These are phyloP conservation scores for Plemyria rubiginata DNA, from an alignment of 2,888 invertebrate genomes.

Conservation along the genomic window DNA sequence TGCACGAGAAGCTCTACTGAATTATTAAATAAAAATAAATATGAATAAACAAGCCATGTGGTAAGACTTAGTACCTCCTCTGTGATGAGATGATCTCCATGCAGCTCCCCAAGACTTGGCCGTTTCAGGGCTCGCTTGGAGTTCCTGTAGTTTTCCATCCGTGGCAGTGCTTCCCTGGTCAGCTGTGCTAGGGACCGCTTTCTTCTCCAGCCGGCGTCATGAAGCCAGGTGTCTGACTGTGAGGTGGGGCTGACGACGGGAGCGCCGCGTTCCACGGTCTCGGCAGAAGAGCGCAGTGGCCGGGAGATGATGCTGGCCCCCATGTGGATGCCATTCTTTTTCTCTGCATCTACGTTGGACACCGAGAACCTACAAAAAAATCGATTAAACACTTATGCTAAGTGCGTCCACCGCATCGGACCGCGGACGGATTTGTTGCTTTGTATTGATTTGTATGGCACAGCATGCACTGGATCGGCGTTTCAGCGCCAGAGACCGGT, in stretches of 20 bases:
- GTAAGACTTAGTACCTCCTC: constrained; percentile 62
- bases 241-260: constrained; percentile 44
- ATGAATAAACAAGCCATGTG: too few relatives aligned
- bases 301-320: constrained; percentile 76
- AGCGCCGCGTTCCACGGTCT: constrained; percentile 62
- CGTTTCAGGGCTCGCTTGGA: constrained; percentile 90
- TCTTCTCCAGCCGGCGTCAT: constrained; percentile 78
- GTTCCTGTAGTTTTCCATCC: constrained; percentile 93
- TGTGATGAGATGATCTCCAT: constrained; percentile 85
- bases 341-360: constrained; percentile 70
- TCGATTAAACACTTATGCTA: too few relatives aligned
- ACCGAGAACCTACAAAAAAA: constrained; percentile 67
- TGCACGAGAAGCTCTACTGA: too few relatives aligned
- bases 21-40: too few relatives aligned
- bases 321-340: constrained; percentile 78
- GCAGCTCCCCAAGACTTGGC: constrained; percentile 93
- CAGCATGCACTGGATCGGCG: too few relatives aligned
- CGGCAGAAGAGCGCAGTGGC: constrained; percentile 69
- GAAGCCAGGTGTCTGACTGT: constrained; percentile 75
- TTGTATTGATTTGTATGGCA: too few relatives aligned
- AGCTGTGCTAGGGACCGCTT: constrained; percentile 87
- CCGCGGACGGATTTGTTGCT: too few relatives aligned
- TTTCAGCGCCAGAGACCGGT: too few relatives aligned
- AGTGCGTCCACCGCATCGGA: too few relatives aligned
- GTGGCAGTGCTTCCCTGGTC: constrained; percentile 91